phyloP scores from a whole-genome alignment of 2,797 vertebrate species.

The Steatocranus sp. region DNA sequence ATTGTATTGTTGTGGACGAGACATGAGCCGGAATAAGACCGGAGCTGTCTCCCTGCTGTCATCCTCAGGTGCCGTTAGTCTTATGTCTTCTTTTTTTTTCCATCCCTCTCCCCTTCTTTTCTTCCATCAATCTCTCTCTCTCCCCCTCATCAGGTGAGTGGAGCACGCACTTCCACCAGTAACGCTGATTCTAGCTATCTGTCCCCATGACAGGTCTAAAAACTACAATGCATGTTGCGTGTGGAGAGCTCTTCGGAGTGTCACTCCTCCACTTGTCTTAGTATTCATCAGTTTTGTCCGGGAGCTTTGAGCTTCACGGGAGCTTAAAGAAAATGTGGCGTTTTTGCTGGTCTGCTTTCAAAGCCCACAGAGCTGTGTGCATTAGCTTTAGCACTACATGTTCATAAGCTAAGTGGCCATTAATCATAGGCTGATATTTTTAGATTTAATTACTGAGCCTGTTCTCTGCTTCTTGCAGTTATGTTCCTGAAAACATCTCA shows the following conservation, averaged over 20 bases:
- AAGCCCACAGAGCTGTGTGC: background rate
- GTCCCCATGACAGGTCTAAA: conserved; percentile 17
- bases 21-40: conserved; percentile 15
- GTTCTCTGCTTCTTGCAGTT: conserved; percentile 26
- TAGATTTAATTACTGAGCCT: conserved; percentile 57
- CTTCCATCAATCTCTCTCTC: conserved; percentile 9
- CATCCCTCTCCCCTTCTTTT: background rate
- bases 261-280: background rate
- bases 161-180: background rate
- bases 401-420: conserved; percentile 59
- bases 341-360: conserved; percentile 5
- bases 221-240: background rate
- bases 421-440: conserved; percentile 66
- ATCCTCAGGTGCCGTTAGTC: conserved; percentile 19
- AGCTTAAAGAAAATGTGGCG: background rate
- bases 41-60: conserved; percentile 9
- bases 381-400: conserved; percentile 10
- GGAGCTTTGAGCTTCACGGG: background rate
- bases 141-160: conserved; percentile 19
- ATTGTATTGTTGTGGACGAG: conserved; percentile 61
- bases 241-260: background rate
- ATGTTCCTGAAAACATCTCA: conserved; percentile 22
- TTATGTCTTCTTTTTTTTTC: background rate
- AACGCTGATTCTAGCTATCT: conserved; percentile 14
- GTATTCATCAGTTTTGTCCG: conserved; percentile 1